Evolutionary conservation across 37 sponge, comb jelly and placozoan species (phyloP), one percentile per base, ranked within the genome.

Genomic region (Lycopodina hypogea): DNA sequence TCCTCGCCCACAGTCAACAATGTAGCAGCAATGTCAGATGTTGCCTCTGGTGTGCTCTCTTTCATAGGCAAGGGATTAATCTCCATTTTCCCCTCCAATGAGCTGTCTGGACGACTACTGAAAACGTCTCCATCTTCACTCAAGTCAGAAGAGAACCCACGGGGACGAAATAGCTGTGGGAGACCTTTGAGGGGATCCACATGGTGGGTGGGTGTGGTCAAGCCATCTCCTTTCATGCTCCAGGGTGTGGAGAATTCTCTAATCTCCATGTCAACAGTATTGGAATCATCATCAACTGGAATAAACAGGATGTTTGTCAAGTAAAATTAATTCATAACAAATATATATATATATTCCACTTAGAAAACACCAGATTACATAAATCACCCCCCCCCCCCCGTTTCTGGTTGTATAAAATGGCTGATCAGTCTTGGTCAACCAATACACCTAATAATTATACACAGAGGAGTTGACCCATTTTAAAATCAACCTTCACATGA

Each of bases 61-160:
- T 26, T 6, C 2, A 35, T 2, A 35, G 68, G 60, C 60, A 17
- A 17, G 33, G 67, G 28, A 62, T 15, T 62, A 6, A 33, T 22
- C 33, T 4, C 14, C 74, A 42, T 19, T 22, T 3, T 56, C 56
- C 76, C 60, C 1, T 79, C 70, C 38, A 59, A 79, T 2, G 69
- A 3, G 69, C 80, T 79, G 38, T 58, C 55, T 35, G 70, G 42
- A 6, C 80, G 67, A 39, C 80, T 79, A 11, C 64, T 26, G 36
- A 2, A 37, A 14, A 7, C 74, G n/a, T 51, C 80, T 0, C 80
- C 70, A 28, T 79, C 80, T 57, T 79, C 80, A 28, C 82, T 81
- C 26, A 68, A 50, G 50, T 78, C 79, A 35, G 79, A 78, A 0
- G 79, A 78, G 56, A 78, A 68, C 1, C 68, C 39, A 0, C 68